A percentile compares a stretch with the other conserved stretches of the same genome.
Evolutionary conservation across 2,797 vertebrate genomes (phyloP).

Genomic region (Nasua narica): DNA sequence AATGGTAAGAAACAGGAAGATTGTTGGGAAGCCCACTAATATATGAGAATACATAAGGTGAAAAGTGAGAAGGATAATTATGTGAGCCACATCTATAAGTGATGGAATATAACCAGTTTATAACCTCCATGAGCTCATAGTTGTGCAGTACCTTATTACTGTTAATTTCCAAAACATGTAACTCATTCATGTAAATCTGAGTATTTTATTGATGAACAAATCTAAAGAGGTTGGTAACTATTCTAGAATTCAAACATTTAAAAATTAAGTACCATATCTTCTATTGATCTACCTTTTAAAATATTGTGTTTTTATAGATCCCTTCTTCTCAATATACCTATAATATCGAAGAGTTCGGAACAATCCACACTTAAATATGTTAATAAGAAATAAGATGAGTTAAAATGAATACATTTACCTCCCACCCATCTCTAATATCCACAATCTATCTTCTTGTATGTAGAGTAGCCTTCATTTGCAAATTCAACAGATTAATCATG

Average conservation of each 20-base stretch:
- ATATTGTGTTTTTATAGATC: constrained; percentile 19
- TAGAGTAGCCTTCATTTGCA: constrained; percentile 43
- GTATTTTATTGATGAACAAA: constrained; percentile 74
- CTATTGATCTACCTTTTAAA: constrained; percentile 78
- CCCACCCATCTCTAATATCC: constrained; percentile 39
- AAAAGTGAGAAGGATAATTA: constrained; percentile 43
- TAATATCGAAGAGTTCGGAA: constrained; percentile 19
- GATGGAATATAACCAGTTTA: constrained; percentile 52
- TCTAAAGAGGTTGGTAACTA: constrained; percentile 72
- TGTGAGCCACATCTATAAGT: not conserved
- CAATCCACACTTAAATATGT: constrained; percentile 50
- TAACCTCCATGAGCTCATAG: constrained; percentile 56
- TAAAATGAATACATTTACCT: constrained; percentile 56
- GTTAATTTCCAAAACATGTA: constrained; percentile 75
- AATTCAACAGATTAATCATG: constrained; percentile 62
- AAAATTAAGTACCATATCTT: constrained; percentile 78
- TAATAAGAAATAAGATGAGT: constrained; percentile 58
- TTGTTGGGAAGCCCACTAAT: constrained; percentile 36
- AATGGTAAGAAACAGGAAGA: constrained; percentile 57
- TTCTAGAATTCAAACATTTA: constrained; percentile 79
- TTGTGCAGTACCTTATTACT: constrained; percentile 62
- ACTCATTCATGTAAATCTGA: constrained; percentile 75
- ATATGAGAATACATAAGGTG: not conserved
- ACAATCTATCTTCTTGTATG: constrained; percentile 62
- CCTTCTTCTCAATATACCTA: not conserved